These are phyloP conservation scores for Tenthredo scrophulariae DNA, from an alignment of 2,888 invertebrate genomes.

Conservation along the genomic window DNA sequence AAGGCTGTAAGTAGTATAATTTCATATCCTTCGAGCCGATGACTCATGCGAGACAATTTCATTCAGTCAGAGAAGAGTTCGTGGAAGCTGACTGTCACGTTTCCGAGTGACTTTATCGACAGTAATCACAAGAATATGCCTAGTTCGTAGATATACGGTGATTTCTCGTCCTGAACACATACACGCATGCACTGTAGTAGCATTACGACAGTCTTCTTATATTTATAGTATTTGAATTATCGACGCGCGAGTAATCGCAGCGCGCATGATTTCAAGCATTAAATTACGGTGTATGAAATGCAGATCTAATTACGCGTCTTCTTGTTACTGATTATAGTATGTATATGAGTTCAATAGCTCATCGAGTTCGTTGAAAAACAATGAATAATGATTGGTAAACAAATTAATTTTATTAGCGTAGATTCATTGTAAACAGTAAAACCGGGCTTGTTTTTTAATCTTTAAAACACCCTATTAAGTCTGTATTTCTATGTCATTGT, in stretches of 20 bases:
- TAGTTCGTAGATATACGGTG: neutral
- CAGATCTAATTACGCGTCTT: neutral
- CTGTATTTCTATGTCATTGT: neutral
- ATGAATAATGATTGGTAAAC: too few species aligned
- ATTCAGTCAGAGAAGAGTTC: conserved; percentile 1
- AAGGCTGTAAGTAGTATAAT: neutral
- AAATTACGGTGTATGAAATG: too few species aligned
- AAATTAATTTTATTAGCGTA: neutral
- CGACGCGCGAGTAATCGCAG: neutral
- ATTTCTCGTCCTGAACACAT: neutral
- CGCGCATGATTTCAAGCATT: too few species aligned
- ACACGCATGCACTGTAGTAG: neutral
- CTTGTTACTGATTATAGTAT: neutral
- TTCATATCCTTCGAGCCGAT: conserved; percentile 13
- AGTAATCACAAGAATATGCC: neutral
- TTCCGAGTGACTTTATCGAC: neutral
- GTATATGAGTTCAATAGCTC: neutral
- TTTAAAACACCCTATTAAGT: neutral
- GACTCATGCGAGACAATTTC: conserved; percentile 18
- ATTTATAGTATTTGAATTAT: neutral
- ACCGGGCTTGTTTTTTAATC: neutral
- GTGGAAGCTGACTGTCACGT: neutral
- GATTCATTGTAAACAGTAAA: neutral
- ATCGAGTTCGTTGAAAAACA: too few species aligned
- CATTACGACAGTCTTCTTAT: neutral